Base-by-base conservation (phyloP, 2,888 invertebrate species). In the Mongoloraphidia duomilia region DNA sequence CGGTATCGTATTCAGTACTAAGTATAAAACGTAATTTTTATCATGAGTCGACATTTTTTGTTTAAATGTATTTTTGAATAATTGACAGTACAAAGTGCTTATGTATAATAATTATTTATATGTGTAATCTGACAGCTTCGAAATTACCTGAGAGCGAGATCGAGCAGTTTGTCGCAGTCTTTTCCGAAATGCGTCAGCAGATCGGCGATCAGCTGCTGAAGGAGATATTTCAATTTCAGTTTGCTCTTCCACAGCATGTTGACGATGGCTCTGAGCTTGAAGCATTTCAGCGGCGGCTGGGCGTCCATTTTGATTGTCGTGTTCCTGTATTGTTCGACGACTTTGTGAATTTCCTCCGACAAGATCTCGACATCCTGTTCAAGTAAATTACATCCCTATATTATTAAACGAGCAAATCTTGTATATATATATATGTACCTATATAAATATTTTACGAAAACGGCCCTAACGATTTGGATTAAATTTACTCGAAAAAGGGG, bases 311-410 rank as follows among this genome's bases (percentile, higher is more conserved):
- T 72, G 2, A 72, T 70, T 58, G 75, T 74, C 49, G 73, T 61
- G 59, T 69, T 71, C 56, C 70, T 72, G 59, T 74, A 77, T 33
- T 71, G 70, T 54, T 71, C 70, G 13, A 72, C 72, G 61, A 75
- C 58, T 55, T 70, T 71, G 43, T 72, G 66, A 61, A 75, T 65
- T 55, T 72, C 72, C 52, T 70, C 70, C 62, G 73, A 69, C 57
- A 77, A 70, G 65, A 72, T 71, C 65, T 77, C 75, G 61, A 79
- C 62, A 61, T 76, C 73, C 78, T 79, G 61, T 26, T 26, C 26
- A 26, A 26, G 26, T 26, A 26, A 26, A 26, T 26, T 26, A 26
- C 26, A 26, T 26, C n/a, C n/a, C n/a, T n/a, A n/a, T n/a, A n/a
- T n/a, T n/a, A n/a, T n/a, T n/a, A n/a, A n/a, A n/a, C n/a, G n/a